Evolutionary conservation across 2,113 vertebrate genomes (phyloP), one percentile per base, ranked within the genome.

Genomic region (Camarhynchus parvulus): DNA sequence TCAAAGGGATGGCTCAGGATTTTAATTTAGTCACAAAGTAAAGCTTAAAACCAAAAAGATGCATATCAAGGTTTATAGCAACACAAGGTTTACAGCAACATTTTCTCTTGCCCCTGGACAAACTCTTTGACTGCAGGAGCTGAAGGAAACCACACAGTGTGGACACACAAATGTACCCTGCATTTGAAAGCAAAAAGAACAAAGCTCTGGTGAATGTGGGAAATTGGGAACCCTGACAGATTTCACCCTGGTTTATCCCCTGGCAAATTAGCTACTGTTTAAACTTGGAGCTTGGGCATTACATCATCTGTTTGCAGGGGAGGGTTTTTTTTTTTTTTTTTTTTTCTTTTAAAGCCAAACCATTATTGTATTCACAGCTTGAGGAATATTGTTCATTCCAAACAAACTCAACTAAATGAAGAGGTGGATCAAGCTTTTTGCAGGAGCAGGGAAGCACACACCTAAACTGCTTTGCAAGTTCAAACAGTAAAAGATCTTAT

Each of bases 401-500:
- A 62, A 77, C 18, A 74, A 55, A 35, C 70, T 50, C 75, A 44
- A 49, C 19, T 33, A 77, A 88, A 81, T 1, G 52, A 90, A 90
- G 37, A 61, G 79, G 80, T 89, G 89, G 83, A 94, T 83, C 68
- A 78, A 89, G 72, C 25, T 30, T 55, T 82, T 24, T 52, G 52
- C 75, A 50, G 84, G 56, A 94, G 91, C 87, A 77, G 52, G 63
- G 77, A 95, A 92, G 74, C 91, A 85, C 84, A 82, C 67, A 69
- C 67, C 74, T 92, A 42, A 94, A 58, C 67, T 69, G 78, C 78
- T 92, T 20, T 92, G 87, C 95, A 93, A 96, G 92, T 94, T 93
- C 85, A 67, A 96, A 88, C 88, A 88, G 82, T 3, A 7, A 39
- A 41, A 76, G 90, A 92, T 93, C 25, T 93, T 96, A 93, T 95